Base-by-base conservation (phyloP, 2,113 vertebrate genomes). In the Centropus unirufus region DNA sequence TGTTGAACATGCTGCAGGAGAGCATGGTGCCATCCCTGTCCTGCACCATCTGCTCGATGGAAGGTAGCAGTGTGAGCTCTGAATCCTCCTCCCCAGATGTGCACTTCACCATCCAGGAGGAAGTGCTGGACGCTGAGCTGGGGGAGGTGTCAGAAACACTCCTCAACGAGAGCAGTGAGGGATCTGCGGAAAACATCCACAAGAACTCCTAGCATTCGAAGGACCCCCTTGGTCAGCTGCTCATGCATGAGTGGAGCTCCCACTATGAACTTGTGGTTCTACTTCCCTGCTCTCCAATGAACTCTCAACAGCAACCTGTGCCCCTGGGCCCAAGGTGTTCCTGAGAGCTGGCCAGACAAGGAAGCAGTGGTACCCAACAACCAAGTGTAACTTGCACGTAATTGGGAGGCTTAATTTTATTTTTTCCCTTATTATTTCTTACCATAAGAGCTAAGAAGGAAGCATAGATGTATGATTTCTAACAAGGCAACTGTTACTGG, bases 21-120 rank as follows among this genome's bases (percentile, higher is more conserved):
- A 98, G 98, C 24, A 94, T 98, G 95, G 98, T 97, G 13, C 98
- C 98, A 0, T 98, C 99, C 17, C 96, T 99, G 72, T 98, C 99
- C 76, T 99, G 99, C 2, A 98, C 98, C 39, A 97, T 99, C 87
- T 99, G 99, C 97, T 98, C 98, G 2, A 97, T 98, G 97, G 99
- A 99, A 92, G 98, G 99, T 61, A 99, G 98, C 97, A 99, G 99
- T 5, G 94, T 99, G 66, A 99, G 99, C 94, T 99, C 99, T 0
- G 98, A 99, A 76, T 99, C 99, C 94, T 99, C 99, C 17, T 98
- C 98, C 30, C 98, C 98, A 32, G 99, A 99, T 0, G 97, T 98
- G 67, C 99, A 98, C 93, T 95, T 99, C 94, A 98, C 98, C 90
- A 99, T 99, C 70, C 98, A 99, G 96, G 99, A 99, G 87, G 98